Percentiles rank a stretch among this genome's conserved stretches.
Evolutionary conservation across 2,113 vertebrate genomes (phyloP).

Genomic region (Eulacestoma nigropectus): DNA sequence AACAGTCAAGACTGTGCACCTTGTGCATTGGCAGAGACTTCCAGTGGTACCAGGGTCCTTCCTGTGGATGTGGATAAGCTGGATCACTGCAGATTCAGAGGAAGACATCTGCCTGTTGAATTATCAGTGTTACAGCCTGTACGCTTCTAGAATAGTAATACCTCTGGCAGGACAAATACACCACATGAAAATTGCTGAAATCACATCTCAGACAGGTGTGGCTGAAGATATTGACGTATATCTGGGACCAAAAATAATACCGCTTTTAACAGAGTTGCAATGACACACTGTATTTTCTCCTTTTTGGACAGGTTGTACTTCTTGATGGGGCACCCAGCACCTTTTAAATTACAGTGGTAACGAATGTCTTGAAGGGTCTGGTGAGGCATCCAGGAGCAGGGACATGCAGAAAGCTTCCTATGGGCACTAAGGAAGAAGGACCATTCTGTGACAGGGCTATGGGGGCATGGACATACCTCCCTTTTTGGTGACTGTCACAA

Average conservation of each 20-base stretch:
- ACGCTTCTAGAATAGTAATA: neutral
- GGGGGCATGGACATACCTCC: neutral
- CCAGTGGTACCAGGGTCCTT: neutral
- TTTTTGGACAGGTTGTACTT: neutral
- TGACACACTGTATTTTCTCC: neutral
- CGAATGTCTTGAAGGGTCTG: accelerated
- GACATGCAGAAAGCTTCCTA: neutral
- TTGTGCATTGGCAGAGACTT: neutral
- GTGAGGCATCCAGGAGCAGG: neutral
- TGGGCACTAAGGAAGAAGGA: neutral
- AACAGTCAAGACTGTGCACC: neutral
- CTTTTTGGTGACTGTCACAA: neutral
- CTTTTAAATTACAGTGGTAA: neutral
- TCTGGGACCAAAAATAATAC: neutral
- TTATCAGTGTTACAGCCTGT: neutral
- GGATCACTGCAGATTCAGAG: neutral
- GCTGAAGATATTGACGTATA: neutral
- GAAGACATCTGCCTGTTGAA: neutral
- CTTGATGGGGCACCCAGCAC: neutral
- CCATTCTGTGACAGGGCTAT: neutral
- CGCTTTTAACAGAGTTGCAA: neutral
- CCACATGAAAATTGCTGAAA: neutral
- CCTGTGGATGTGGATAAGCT: neutral
- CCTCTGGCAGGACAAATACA: neutral
- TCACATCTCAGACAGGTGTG: neutral